Percentiles rank a stretch among this genome's conserved stretches.
Conservation (phyloP, 2,888 invertebrate genomes). For the Bugula neritina region DNA sequence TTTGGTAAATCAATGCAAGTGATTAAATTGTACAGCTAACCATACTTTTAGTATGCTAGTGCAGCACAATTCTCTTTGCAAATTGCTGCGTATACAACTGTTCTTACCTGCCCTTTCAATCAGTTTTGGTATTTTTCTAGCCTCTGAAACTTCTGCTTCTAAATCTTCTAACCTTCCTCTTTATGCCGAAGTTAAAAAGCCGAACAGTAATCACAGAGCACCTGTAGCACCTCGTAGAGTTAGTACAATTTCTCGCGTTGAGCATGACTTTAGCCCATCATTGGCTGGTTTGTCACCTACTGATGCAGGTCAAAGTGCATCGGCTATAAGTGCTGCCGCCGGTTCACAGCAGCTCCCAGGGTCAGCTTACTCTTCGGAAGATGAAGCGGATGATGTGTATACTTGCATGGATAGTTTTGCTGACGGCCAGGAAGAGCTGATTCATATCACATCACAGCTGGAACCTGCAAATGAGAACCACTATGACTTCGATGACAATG, state of each 20-base stretch:
- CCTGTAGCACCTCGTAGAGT: slow-evolving; percentile 1
- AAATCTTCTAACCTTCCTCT: too few species aligned
- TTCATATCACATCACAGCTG: not conserved
- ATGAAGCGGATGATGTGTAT: not conserved
- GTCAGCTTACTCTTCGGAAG: not conserved
- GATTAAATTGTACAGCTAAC: too few species aligned
- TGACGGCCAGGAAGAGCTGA: not conserved
- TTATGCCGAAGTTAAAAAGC: too few species aligned
- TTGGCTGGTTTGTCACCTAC: not conserved
- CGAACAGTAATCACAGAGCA: not conserved
- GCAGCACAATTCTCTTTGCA: too few species aligned
- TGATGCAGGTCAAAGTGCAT: not conserved
- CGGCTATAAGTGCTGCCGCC: not conserved
- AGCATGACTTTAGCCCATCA: slow-evolving; percentile 5
- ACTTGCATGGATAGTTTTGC: slow-evolving; percentile 2
- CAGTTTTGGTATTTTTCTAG: too few species aligned
- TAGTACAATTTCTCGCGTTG: not conserved
- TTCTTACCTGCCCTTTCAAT: too few species aligned
- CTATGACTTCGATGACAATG: not conserved
- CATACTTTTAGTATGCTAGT: too few species aligned
- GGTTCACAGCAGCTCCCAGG: not conserved
- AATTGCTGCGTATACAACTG: too few species aligned
- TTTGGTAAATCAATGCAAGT: too few species aligned
- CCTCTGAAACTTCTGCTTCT: too few species aligned
- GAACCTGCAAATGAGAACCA: not conserved